A percentile compares a stretch with the other conserved stretches of the same genome.
These are phyloP conservation scores for Patiria pectinifera DNA, from an alignment of 53 echinoderm and acorn worm species.

Conservation along the genomic window DNA sequence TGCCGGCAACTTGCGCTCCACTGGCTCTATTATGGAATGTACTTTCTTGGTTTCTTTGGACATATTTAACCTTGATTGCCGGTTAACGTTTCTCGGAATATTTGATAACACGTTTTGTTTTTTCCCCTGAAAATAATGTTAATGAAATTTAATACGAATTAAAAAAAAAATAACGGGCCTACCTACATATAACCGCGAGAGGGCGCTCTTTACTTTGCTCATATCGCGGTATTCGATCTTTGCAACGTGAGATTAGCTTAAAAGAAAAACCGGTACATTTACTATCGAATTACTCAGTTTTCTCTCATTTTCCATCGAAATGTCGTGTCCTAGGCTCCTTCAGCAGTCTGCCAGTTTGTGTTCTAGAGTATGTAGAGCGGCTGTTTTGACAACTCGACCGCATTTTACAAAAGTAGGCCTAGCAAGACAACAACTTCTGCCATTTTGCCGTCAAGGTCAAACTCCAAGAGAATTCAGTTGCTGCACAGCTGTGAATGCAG, in stretches of 20 bases:
- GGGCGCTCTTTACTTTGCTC: background rate
- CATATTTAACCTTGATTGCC: no score
- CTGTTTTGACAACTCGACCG: slow-evolving; percentile 8
- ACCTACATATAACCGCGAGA: background rate
- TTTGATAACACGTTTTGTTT: no score
- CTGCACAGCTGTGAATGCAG: background rate
- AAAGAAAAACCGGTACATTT: background rate
- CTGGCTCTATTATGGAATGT: no score
- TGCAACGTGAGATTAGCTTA: no score
- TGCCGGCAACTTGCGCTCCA: no score
- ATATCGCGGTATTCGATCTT: background rate
- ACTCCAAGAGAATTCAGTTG: background rate
- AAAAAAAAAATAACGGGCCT: no score
- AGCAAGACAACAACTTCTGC: background rate
- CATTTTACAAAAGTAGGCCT: slow-evolving; percentile 2
- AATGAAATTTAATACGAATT: no score
- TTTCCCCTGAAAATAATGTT: no score
- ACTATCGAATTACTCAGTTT: background rate
- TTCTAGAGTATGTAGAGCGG: slow-evolving; percentile 41
- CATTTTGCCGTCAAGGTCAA: background rate
- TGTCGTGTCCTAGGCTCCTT: slow-evolving; percentile 55
- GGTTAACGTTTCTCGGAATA: no score
- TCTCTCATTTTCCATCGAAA: background rate
- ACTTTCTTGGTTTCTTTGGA: no score
- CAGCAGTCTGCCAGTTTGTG: slow-evolving; percentile 38